Evolutionary conservation across 2,113 vertebrate genomes (phyloP).

Genomic region (Gavia stellata): DNA sequence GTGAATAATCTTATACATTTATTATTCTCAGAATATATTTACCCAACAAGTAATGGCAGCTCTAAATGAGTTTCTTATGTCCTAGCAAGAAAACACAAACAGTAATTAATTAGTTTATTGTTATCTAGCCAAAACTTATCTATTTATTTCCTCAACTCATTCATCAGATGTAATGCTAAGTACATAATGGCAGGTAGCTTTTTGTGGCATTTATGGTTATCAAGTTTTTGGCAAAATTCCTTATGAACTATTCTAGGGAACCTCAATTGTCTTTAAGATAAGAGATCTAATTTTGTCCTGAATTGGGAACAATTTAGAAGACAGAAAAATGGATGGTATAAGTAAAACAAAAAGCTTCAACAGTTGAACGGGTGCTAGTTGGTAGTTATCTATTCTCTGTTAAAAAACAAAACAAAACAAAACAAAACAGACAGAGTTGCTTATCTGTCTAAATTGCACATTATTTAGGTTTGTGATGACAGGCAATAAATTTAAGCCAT

Average conservation of each 20-base stretch:
- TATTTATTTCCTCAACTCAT: background rate
- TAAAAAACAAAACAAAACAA: background rate
- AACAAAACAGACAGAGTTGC: background rate
- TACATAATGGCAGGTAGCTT: background rate
- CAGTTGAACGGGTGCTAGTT: background rate
- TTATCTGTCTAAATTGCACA: background rate
- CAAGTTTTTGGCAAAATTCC: background rate
- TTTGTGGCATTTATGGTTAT: background rate
- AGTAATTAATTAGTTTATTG: conserved; percentile 31
- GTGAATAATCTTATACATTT: conserved; percentile 26
- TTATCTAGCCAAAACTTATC: background rate
- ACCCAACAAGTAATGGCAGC: conserved; percentile 22
- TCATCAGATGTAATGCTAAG: background rate
- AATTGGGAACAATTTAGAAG: background rate
- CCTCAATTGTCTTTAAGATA: background rate
- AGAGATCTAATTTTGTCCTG: background rate
- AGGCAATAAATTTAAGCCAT: background rate
- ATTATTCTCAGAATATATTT: conserved; percentile 35
- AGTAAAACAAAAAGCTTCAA: background rate
- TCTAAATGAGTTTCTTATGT: conserved; percentile 9
- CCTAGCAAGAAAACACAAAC: background rate
- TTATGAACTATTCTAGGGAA: background rate
- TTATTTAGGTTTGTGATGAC: background rate
- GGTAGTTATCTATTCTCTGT: background rate
- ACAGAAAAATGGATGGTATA: background rate